These are phyloP conservation scores for Geodia barretti DNA, from an alignment of 37 sponge, comb jelly and placozoan species.

Conservation along the genomic window DNA sequence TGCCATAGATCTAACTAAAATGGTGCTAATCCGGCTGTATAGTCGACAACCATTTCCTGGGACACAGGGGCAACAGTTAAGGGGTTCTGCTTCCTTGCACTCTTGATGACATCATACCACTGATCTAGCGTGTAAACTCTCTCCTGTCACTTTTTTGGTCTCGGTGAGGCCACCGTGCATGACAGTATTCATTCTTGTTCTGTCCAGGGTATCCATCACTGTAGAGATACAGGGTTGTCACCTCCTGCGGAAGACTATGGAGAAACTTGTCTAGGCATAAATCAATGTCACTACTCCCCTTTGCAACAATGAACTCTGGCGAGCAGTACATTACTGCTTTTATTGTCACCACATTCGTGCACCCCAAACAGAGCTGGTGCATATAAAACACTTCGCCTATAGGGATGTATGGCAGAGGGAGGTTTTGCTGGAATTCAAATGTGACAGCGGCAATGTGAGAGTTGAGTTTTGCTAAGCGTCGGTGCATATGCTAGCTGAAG, in stretches of 20 bases:
- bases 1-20: too few species aligned
- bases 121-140: slow-evolving; percentile 5
- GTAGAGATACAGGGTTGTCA: not conserved
- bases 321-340: not conserved
- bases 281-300: not conserved
- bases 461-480: not conserved
- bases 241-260: not conserved
- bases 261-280: not conserved
- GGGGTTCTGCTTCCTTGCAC: not conserved
- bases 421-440: slow-evolving; percentile 3
- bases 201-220: slow-evolving; percentile 7
- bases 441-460: not conserved
- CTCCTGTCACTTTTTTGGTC: not conserved
- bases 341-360: not conserved
- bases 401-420: not conserved
- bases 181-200: slow-evolving; percentile 5
- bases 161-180: not conserved
- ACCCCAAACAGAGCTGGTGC: not conserved
- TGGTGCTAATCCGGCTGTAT: not conserved
- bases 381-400: slow-evolving; percentile 1
- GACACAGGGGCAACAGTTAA: not conserved
- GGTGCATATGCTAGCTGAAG: not conserved
- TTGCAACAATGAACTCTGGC: not conserved
- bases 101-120: slow-evolving; percentile 1
- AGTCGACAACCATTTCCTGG: not conserved